These are phyloP conservation scores for Phacellophora camtschatica DNA, from an alignment of 30 jellyfish, hydroid and myxozoan genomes.

Conservation along the genomic window DNA sequence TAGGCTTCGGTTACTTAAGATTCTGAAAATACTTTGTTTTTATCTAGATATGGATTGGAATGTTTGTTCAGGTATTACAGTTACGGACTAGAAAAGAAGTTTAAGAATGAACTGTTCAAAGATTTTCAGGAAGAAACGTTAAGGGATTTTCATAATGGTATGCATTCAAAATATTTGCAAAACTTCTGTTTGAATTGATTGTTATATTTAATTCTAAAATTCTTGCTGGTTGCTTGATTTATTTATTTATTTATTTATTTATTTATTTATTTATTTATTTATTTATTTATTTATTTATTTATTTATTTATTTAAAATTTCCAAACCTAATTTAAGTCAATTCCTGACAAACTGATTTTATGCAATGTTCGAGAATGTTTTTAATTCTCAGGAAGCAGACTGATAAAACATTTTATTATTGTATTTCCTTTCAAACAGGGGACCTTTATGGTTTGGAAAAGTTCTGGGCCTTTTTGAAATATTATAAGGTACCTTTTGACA, in stretches of 20 bases:
- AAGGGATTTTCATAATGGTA: conserved; percentile 84
- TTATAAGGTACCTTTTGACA: conserved; percentile 51
- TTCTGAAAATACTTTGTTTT: not conserved
- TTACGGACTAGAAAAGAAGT: conserved; percentile 90
- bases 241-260: too few species aligned
- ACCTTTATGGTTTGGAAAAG: conserved; percentile 95
- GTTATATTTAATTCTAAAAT: not conserved
- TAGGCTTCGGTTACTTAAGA: too few species aligned
- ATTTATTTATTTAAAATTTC: too few species aligned
- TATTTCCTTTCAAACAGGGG: conserved; percentile 43
- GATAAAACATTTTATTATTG: not conserved
- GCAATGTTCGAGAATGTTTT: too few species aligned
- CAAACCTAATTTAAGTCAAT: too few species aligned
- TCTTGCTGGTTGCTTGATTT: too few species aligned
- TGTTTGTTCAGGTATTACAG: conserved; percentile 95
- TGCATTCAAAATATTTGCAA: not conserved
- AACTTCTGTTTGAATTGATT: not conserved
- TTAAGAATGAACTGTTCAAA: conserved; percentile 76
- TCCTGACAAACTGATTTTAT: too few species aligned
- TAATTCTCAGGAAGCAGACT: too few species aligned
- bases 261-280: too few species aligned
- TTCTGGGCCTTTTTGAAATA: conserved; percentile 98
- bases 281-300: too few species aligned
- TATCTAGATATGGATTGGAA: conserved; percentile 91
- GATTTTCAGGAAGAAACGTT: conserved; percentile 95